A percentile compares a stretch with the other conserved stretches of the same genome.
These are phyloP conservation scores for Sebastes baramenuke DNA, from an alignment of 2,797 vertebrate species.

Conservation along the genomic window DNA sequence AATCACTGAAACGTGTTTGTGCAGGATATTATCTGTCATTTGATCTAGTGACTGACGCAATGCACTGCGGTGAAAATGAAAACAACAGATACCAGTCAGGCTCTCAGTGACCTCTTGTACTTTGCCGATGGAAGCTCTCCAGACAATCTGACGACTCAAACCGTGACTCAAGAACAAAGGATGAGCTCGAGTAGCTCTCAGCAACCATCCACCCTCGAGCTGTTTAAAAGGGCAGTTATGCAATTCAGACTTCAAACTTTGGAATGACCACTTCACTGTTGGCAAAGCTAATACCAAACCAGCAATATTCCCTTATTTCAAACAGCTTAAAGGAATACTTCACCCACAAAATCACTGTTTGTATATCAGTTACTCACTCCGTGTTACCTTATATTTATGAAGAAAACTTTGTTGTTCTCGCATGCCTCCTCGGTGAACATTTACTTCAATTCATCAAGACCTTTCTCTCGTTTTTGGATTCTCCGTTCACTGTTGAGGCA, in stretches of 20 bases:
- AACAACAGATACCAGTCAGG: constrained; percentile 4
- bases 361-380: background rate
- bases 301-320: background rate
- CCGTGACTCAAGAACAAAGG: constrained; percentile 41
- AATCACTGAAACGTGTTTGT: background rate
- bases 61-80: background rate
- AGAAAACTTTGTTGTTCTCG: background rate
- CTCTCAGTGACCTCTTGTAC: background rate
- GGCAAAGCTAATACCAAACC: background rate
- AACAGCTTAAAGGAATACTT: background rate
- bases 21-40: background rate
- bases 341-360: background rate
- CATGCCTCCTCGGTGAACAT: no score
- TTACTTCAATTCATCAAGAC: no score
- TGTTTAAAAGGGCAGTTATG: constrained; percentile 25
- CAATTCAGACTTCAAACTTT: constrained; percentile 18
- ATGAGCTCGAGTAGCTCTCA: constrained; percentile 28
- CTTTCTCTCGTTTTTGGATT: background rate
- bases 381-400: background rate
- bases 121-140: background rate
- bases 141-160: constrained; percentile 42
- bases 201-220: constrained; percentile 5
- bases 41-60: background rate
- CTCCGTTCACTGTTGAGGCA: background rate
- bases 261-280: background rate